A percentile compares a stretch with the other conserved stretches of the same genome.
Evolutionary conservation across 2,888 invertebrate species (phyloP).

Genomic region (Andrena minutula): DNA sequence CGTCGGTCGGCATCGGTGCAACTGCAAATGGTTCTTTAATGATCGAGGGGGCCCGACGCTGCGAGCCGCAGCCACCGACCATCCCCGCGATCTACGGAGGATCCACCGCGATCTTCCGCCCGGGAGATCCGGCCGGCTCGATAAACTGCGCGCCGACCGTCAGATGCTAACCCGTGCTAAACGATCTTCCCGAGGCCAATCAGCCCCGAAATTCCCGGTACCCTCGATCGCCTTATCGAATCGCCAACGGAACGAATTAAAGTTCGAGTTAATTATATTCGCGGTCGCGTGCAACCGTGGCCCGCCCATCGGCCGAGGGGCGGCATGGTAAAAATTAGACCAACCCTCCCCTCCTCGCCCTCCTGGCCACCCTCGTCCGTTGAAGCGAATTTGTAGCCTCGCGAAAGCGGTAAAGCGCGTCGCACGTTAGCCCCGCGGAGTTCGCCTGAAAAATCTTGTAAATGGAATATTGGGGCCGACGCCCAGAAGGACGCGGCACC

Average conservation of each 20-base stretch:
- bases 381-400: conserved; percentile 4
- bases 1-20: conserved; percentile 65
- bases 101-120: conserved; percentile 17
- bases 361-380: not conserved
- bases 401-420: not conserved
- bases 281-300: conserved; percentile 45
- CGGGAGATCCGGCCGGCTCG: not conserved
- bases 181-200: not conserved
- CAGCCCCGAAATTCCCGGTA: conserved; percentile 38
- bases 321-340: conserved; percentile 43
- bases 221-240: conserved; percentile 40
- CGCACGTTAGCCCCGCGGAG: not conserved
- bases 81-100: conserved; percentile 2
- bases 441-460: conserved; percentile 55
- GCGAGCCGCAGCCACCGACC: not conserved
- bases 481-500: conserved; percentile 73
- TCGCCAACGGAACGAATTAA: conserved; percentile 52
- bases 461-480: conserved; percentile 65
- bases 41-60: conserved; percentile 20
- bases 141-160: conserved; percentile 8
- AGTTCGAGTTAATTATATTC: conserved; percentile 56
- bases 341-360: not conserved
- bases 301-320: conserved; percentile 6
- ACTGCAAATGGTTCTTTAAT: conserved; percentile 71
- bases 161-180: not conserved